Evolutionary conservation across 1,140 invertebrate species (phyloP).

Genomic region (Brachionus rotundiformis): DNA sequence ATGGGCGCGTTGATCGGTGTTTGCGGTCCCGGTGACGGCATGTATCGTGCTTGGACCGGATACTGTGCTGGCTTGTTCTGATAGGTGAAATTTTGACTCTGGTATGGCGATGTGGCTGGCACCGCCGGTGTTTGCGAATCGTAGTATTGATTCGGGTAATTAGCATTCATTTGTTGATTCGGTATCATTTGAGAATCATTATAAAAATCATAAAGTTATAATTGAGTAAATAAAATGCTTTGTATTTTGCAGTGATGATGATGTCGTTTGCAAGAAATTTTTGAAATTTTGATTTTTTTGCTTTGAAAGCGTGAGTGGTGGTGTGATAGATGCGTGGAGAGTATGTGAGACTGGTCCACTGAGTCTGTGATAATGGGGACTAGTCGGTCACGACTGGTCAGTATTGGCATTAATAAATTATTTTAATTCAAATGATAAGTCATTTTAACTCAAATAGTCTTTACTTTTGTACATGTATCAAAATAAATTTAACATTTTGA

Average conservation of each 20-base stretch:
- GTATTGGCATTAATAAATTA: too few species aligned
- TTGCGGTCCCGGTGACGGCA: background rate
- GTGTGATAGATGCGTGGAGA: too few species aligned
- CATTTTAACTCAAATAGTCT: too few species aligned
- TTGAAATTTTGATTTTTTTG: background rate
- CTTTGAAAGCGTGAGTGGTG: slow-evolving; percentile 38
- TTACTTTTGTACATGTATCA: too few species aligned
- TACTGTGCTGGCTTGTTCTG: background rate
- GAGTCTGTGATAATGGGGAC: too few species aligned
- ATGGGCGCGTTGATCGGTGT: background rate
- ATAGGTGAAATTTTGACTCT: background rate
- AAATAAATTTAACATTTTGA: too few species aligned
- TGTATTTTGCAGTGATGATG: slow-evolving; percentile 4
- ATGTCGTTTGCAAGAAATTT: slow-evolving; percentile 31
- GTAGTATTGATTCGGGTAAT: background rate
- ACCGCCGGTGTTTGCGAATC: background rate
- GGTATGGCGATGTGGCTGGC: background rate
- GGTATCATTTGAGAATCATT: slow-evolving; percentile 43
- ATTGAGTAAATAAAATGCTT: background rate
- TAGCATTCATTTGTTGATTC: slow-evolving; percentile 37
- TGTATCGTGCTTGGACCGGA: background rate
- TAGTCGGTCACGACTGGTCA: too few species aligned
- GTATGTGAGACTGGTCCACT: too few species aligned
- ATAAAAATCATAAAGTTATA: background rate
- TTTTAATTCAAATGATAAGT: too few species aligned